Evolutionary conservation across 2,888 invertebrate genomes (phyloP), one percentile per base, ranked within the genome.

Genomic region (Plagiodera versicolora): DNA sequence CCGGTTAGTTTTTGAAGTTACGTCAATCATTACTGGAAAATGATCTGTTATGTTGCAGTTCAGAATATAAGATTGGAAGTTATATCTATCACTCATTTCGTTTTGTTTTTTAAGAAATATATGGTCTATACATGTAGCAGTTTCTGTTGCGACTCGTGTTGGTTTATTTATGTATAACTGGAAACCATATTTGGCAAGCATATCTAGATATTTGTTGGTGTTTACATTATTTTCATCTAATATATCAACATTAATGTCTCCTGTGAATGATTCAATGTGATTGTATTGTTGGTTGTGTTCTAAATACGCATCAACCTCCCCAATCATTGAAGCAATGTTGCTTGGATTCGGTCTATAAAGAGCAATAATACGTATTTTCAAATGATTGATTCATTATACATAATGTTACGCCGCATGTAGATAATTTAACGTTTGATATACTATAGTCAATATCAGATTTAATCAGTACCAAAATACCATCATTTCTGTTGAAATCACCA

Each of bases 221-320:
- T 49, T 19, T 14, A 49, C 24, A 51, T 51, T 51, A 18, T 16
- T 48, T 48, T 48, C 48, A 18, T 48, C 48, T 20, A 48, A 14
- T 5, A 16, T 18, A 16, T 48, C 20, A 48, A 48, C 20, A 48
- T 48, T 48, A 48, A 48, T 48, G 48, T 48, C 48, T 16, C 48
- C 44, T 44, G n/a, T 32, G 32, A 32, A 32, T 10, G 10, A 32
- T 32, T 32, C 32, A 32, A 32, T 8, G 32, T 11, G 5, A 11
- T 44, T 44, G 11, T 14, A 8, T 44, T 44, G 16, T 44, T 44
- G 44, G 44, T 44, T 44, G 5, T 44, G 44, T 11, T 44, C 44
- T 44, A 44, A 44, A 48, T 48, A 48, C 20, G 5, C 18, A 48
- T 48, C 48, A 48, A 48, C 19, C 5, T 48, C 48, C 20, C 17